These are phyloP conservation scores for Lamproptera curius DNA, from an alignment of 2,888 invertebrate genomes.

Conservation along the genomic window DNA sequence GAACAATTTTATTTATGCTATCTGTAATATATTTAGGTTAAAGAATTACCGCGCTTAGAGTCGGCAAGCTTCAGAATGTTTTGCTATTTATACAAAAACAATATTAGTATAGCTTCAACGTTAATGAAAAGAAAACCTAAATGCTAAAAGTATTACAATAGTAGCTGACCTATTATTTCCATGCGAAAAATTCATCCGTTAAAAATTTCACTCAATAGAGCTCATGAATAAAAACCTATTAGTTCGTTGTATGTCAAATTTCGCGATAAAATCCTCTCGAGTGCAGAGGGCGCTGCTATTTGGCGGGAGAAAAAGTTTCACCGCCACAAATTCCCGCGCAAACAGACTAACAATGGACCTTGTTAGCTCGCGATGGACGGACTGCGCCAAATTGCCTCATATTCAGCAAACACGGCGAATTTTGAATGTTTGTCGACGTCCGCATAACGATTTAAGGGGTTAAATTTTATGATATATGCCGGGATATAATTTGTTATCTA, in stretches of 20 bases:
- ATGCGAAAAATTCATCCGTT: neutral
- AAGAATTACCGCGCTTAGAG: neutral
- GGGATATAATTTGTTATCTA: too few relatives aligned
- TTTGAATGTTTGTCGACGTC: constrained; percentile 36
- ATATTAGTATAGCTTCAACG: neutral
- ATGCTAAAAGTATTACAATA: neutral
- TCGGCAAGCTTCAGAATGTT: neutral
- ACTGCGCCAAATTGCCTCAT: constrained; percentile 25
- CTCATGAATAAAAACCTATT: neutral
- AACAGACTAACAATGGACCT: constrained; percentile 24
- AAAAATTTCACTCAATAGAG: neutral
- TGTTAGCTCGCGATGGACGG: constrained; percentile 28
- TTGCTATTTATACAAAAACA: too few relatives aligned
- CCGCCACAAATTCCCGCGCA: constrained; percentile 22
- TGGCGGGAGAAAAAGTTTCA: constrained; percentile 8
- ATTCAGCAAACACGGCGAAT: constrained; percentile 27
- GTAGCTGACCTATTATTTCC: neutral
- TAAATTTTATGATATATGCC: too few relatives aligned
- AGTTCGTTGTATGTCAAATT: constrained; percentile 6
- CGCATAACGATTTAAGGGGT: constrained; percentile 36
- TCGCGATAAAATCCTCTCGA: neutral
- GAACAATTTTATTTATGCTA: too few relatives aligned
- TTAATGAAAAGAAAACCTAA: constrained; percentile 19
- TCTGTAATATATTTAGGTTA: neutral
- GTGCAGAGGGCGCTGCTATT: neutral